Base-by-base conservation (phyloP, 2,888 invertebrate genomes). In the Laothoe populi region DNA sequence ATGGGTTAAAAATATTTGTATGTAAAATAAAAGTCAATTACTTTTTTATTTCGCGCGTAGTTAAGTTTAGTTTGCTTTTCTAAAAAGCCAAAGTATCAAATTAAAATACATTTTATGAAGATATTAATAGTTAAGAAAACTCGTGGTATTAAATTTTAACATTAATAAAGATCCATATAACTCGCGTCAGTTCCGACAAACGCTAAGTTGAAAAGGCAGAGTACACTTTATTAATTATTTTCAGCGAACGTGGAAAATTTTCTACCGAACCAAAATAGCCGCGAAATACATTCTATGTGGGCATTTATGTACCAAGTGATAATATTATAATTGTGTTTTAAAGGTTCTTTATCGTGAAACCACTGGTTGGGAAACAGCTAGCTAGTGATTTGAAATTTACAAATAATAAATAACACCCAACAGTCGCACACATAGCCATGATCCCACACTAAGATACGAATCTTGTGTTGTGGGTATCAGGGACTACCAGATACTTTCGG, bases 211-310 rank as follows among this genome's bases (percentile, higher is more conserved):
- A 64, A 67, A 70, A 74, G 66, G 69, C 68, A 64, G 65, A 67
- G 70, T 64, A 66, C 49, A 68, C 69, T 73, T 71, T 70, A 73
- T 79, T 77, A 72, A 78, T 74, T 74, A 77, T 71, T 78, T 74
- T 69, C 68, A 71, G 66, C 68, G 64, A 72, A 75, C 70, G 68
- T 69, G 68, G 68, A 68, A 69, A 74, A 70, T 74, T 70, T 69
- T 67, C 72, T 65, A 63, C 67, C 65, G 48, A 68, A 70, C 68
- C 64, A 60, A 67, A 69, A 69, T 53, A 31, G 21, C 45, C 61
- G 57, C 59, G 62, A 64, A 67, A 53, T 35, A 61, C 60, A 57
- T 64, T 59, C 66, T 71, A 66, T 66, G 65, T 53, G 5, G 26
- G 19, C 24, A 45, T 40, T 49, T 40, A 19, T 40, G 40, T 24